These are phyloP conservation scores for Styela clava DNA, from an alignment of 23 tunicate species.

Conservation along the genomic window DNA sequence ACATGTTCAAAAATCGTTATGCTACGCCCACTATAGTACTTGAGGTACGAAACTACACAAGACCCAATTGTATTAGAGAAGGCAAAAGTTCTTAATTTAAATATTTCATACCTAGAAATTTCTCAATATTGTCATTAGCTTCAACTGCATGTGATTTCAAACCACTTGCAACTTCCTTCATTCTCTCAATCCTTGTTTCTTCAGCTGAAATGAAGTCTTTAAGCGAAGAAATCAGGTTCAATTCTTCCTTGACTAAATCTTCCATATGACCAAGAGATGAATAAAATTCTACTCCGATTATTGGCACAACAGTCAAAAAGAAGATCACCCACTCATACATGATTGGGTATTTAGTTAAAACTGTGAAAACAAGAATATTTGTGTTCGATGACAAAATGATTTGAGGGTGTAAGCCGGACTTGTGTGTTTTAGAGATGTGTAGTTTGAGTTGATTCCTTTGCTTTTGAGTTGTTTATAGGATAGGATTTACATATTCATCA, in stretches of 20 bases:
- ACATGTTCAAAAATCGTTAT: too few species aligned
- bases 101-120: conserved; percentile 16
- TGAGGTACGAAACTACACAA: too few species aligned
- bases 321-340: neutral
- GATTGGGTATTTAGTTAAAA: neutral
- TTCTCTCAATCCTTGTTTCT: conserved; percentile 31
- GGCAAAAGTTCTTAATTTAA: too few species aligned
- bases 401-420: too few species aligned
- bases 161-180: conserved; percentile 6
- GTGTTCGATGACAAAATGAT: too few species aligned
- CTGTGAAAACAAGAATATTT: too few species aligned
- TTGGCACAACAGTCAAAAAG: neutral
- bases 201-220: conserved; percentile 58
- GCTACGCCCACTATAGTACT: too few species aligned
- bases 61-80: too few species aligned
- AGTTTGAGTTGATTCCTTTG: too few species aligned
- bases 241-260: conserved; percentile 61
- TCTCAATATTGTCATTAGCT: neutral
- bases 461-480: too few species aligned
- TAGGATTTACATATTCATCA: too few species aligned
- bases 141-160: conserved; percentile 8
- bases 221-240: conserved; percentile 44
- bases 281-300: conserved; percentile 42
- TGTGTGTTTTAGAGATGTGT: too few species aligned
- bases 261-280: conserved; percentile 89